phyloP scores from a whole-genome alignment of 1,140 invertebrate genomes.

The Lepidotrigona ventralis region DNA sequence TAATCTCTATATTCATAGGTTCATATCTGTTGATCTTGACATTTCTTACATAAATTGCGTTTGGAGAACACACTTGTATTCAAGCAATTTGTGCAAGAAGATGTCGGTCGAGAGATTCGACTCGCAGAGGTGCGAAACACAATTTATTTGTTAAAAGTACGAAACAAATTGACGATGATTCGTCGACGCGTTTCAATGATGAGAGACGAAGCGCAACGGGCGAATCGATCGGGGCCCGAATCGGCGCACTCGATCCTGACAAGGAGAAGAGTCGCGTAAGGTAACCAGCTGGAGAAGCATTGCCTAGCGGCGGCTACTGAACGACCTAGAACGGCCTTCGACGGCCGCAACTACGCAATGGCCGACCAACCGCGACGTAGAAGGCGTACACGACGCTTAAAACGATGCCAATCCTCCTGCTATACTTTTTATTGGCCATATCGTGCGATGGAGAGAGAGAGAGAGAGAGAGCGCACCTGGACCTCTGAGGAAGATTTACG shows the following conservation, averaged over 20 bases:
- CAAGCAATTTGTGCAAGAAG: too few species aligned
- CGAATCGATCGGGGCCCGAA: background rate
- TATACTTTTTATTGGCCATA: conserved; percentile 34
- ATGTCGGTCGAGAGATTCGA: too few species aligned
- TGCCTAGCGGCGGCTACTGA: conserved; percentile 58
- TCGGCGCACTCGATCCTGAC: conserved; percentile 45
- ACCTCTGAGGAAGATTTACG: conserved; percentile 17
- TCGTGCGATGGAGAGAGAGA: background rate
- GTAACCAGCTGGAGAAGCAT: conserved; percentile 60
- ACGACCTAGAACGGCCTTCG: conserved; percentile 73
- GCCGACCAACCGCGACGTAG: conserved; percentile 63
- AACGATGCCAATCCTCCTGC: conserved; percentile 40
- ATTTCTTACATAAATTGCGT: too few species aligned
- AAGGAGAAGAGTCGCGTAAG: conserved; percentile 61
- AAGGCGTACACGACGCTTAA: conserved; percentile 62
- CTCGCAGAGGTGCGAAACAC: too few species aligned
- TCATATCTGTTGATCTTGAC: too few species aligned
- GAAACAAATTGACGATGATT: too few species aligned
- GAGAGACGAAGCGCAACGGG: background rate
- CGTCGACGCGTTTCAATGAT: background rate
- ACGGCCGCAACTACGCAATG: conserved; percentile 51
- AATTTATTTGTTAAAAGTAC: too few species aligned
- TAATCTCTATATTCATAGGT: too few species aligned
- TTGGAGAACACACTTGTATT: too few species aligned
- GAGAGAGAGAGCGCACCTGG: conserved; percentile 14